Evolutionary conservation across 2,113 vertebrate genomes (phyloP).

Genomic region (Trogon surrucura): DNA sequence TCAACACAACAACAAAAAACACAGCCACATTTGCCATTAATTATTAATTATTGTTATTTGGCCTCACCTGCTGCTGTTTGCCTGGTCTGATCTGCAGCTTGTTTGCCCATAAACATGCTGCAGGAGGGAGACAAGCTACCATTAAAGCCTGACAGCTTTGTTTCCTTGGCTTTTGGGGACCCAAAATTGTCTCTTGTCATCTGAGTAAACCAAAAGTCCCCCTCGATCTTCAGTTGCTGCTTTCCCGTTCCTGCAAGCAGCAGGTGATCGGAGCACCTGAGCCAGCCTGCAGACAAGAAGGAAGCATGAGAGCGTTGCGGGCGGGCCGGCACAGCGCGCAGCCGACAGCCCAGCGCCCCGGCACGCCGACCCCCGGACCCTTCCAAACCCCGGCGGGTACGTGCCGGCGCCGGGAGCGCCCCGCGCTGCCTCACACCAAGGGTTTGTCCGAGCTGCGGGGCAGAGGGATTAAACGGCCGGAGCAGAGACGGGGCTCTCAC

Average conservation of each 20-base stretch:
- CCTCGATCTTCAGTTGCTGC: conserved; percentile 67
- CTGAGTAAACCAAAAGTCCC: conserved; percentile 72
- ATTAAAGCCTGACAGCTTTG: conserved; percentile 70
- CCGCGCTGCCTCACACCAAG: accelerated
- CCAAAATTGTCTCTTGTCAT: conserved; percentile 69
- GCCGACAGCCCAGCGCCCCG: background rate
- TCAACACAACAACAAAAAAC: conserved; percentile 36
- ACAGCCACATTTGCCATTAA: conserved; percentile 51
- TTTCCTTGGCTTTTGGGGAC: conserved; percentile 68
- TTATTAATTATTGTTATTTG: conserved; percentile 47
- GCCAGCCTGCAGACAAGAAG: conserved; percentile 71
- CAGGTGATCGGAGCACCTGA: conserved; percentile 71
- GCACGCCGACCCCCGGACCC: background rate
- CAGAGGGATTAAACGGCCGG: accelerated
- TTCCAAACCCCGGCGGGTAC: background rate
- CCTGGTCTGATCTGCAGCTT: conserved; percentile 68
- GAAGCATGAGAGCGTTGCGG: conserved; percentile 24
- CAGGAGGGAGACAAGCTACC: conserved; percentile 71
- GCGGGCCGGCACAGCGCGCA: background rate
- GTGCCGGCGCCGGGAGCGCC: background rate
- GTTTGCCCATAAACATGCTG: conserved; percentile 72
- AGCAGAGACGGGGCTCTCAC: accelerated
- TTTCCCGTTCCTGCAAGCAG: conserved; percentile 67
- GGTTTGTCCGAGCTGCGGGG: accelerated
- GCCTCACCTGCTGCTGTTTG: conserved; percentile 68